Evolutionary conservation across 2,113 vertebrate species (phyloP), one percentile per base, ranked within the genome.

Genomic region (Laticauda laticaudata): DNA sequence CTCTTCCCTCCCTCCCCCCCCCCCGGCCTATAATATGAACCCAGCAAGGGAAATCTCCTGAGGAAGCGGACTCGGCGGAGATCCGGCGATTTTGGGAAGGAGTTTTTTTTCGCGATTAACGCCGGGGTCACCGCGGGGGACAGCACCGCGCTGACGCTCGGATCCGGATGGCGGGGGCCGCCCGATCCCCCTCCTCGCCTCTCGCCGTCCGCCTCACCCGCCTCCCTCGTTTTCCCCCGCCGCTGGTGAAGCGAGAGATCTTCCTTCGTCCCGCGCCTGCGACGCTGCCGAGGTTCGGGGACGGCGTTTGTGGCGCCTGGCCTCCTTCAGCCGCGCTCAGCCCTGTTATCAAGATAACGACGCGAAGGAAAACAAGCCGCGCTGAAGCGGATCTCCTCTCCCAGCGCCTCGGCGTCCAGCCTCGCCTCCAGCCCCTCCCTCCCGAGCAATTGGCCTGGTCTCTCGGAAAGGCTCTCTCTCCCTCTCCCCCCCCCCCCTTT

Each of bases 251-350:
- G 97, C 98, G 95, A 98, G 97, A 98, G 34, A 11, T 97, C 97
- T 97, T 96, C 97, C 96, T 97, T 97, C 97, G 96, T 96, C 96
- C 57, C 96, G 54, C 86, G 93, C 93, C 95, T 53, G 95, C 96
- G 97, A 97, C 97, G 94, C 94, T 96, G 97, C 95, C 95, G 97
- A 96, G 97, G 96, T 97, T 97, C 97, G 97, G 97, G 97, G 97
- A 96, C 97, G 97, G 97, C 97, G 97, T 98, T 98, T 97, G 97
- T 98, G 98, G 98, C 98, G 98, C 98, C 98, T 98, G 96, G 94
- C 94, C 97, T 97, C 98, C 95, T 97, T 97, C 97, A 96, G 97
- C 96, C 98, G 97, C 98, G 97, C 97, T 97, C 94, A 69, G 95
- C 96, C 96, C 92, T 91, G 95, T 98, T 98, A 98, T 98, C 98